A percentile compares a stretch with the other conserved stretches of the same genome.
phyloP scores from a whole-genome alignment of 2,797 vertebrate genomes.

The Clarias laeviceps region DNA sequence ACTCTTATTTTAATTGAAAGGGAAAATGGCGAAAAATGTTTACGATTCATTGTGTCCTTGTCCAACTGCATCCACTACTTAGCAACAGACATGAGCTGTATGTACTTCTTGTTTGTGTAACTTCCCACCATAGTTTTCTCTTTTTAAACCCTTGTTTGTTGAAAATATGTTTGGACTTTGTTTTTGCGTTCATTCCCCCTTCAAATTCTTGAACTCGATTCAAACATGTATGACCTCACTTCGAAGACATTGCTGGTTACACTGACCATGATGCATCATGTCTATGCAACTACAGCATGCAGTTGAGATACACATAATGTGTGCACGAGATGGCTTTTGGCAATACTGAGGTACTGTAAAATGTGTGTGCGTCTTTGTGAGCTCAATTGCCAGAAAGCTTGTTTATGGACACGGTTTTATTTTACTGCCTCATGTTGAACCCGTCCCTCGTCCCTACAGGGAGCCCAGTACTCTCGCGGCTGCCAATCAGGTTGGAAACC shows the following conservation, averaged over 20 bases:
- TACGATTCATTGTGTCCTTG: neutral
- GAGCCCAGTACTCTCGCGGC: neutral
- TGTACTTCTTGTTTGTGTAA: neutral
- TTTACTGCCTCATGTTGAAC: conserved; percentile 12
- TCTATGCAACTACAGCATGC: neutral
- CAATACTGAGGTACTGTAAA: neutral
- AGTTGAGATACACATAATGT: neutral
- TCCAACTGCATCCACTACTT: neutral
- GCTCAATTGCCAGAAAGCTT: neutral
- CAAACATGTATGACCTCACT: neutral
- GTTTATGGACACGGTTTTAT: conserved; percentile 13
- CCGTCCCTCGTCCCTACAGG: neutral
- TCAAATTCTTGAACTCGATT: neutral
- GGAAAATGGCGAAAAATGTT: neutral
- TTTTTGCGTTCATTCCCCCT: neutral
- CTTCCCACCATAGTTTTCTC: neutral
- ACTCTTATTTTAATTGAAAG: neutral
- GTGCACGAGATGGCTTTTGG: neutral
- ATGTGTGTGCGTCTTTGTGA: neutral
- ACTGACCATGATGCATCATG: too few species aligned
- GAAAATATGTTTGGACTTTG: neutral
- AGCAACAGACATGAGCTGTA: neutral
- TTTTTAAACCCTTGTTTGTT: conserved; percentile 14
- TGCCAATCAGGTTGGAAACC: conserved; percentile 13
- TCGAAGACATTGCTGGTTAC: neutral